Evolutionary conservation across 2,113 vertebrate genomes (phyloP).

Genomic region (Phylloscopus whistleri): DNA sequence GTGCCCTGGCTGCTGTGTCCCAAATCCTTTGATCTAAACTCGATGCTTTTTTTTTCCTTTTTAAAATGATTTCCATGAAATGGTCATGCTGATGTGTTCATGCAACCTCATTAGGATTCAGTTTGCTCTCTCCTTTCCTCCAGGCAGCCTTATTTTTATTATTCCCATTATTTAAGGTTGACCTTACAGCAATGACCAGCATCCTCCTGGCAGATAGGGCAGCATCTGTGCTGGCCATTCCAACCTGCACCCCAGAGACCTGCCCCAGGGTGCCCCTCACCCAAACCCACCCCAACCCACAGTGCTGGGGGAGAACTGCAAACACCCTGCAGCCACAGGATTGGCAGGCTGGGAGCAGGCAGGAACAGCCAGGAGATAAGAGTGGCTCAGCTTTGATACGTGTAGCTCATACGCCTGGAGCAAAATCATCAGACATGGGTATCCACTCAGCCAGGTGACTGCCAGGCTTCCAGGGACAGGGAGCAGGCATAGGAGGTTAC

Average conservation of each 20-base stretch:
- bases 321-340: fast-evolving
- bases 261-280: background rate
- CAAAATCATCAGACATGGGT: background rate
- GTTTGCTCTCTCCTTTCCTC: background rate
- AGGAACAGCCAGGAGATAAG: background rate
- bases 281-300: fast-evolving
- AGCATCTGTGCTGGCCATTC: fast-evolving
- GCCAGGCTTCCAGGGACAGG: background rate
- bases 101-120: background rate
- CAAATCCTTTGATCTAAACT: background rate
- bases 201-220: background rate
- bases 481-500: background rate
- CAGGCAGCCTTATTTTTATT: background rate
- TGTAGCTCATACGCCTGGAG: background rate
- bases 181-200: background rate
- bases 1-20: background rate
- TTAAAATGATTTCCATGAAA: background rate
- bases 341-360: background rate
- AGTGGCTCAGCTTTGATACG: background rate
- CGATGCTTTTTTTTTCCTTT: fast-evolving
- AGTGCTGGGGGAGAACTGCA: background rate
- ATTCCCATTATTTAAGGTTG: background rate
- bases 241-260: background rate
- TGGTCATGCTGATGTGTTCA: background rate
- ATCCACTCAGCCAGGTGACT: fast-evolving